Base-by-base conservation (phyloP, 2,797 vertebrate genomes). In the Phoeniculus purpureus region DNA sequence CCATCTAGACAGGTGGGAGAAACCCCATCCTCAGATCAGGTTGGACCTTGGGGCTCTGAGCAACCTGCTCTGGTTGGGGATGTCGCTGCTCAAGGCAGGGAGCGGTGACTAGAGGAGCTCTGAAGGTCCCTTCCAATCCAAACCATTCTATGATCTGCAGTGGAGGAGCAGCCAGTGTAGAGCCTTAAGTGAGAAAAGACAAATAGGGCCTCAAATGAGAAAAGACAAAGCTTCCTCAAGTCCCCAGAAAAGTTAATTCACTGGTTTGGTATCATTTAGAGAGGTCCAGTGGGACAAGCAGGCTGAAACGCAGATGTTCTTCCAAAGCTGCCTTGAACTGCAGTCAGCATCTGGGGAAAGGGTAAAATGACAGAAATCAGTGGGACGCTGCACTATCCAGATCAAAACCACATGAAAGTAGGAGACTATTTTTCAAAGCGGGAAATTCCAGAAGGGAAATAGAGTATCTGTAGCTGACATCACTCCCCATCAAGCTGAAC, bases 331-430 rank as follows among this genome's bases (percentile, higher is more conserved):
- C 54, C 86, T 90, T 47, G 83, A 68, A 84, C 51, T 60, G 56
- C 10, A 55, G 32, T 73, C 71, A 56, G 75, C 83, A 92, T 87
- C 87, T 84, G 79, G 87, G 62, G 71, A 81, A 60, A 65, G 74
- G 52, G 65, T 51, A 60, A 77, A 80, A 68, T 22, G 85, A 86
- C 78, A 73, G 81, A 79, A 88, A 73, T 85, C 78, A 82, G 70
- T 60, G 87, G 90, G 93, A 92, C 58, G 73, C 78, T 86, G 78
- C 74, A 59, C 55, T 23, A 27, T 64, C 74, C 89, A 83, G 55
- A 94, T 83, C 55, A 50, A 89, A 92, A 94, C 92, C 89, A 92
- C 92, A 94, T 92, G 89, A 92, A 89, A 89, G 82, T 32, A 26
- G 25, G 51, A 76, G 51, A 23, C 52, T 75, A 9, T 66, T 88